phyloP scores from a whole-genome alignment of 2,888 invertebrate genomes.

The Bibio marci region DNA sequence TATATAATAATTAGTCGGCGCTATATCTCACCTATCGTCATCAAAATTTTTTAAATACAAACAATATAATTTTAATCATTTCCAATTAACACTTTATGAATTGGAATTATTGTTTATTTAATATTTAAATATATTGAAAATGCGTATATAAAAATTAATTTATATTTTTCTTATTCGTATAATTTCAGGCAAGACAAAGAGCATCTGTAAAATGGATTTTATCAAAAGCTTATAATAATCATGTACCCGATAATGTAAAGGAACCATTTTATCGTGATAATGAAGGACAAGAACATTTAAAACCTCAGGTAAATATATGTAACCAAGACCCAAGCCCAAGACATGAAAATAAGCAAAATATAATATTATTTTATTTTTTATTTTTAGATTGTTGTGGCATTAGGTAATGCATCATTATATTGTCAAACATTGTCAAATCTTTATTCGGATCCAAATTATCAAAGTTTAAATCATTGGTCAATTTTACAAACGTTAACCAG shows the following conservation, averaged over 20 bases:
- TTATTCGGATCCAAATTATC: conserved; percentile 91
- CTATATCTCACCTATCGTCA: too few species aligned
- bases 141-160: too few species aligned
- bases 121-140: too few species aligned
- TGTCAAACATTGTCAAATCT: conserved; percentile 87
- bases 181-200: conserved; percentile 78
- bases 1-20: too few species aligned
- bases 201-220: conserved; percentile 93
- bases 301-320: conserved; percentile 56
- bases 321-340: too few species aligned
- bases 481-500: conserved; percentile 83
- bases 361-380: not conserved
- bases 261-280: conserved; percentile 92
- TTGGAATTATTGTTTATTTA: too few species aligned
- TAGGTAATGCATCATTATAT: conserved; percentile 89
- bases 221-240: conserved; percentile 89
- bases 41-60: too few species aligned
- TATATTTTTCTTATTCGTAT: not conserved
- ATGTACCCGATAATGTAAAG: conserved; percentile 77
- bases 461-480: conserved; percentile 89
- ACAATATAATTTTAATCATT: too few species aligned
- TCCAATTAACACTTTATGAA: too few species aligned
- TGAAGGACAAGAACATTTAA: conserved; percentile 87
- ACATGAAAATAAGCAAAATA: too few species aligned
- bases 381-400: conserved; percentile 54